Evolutionary conservation across 2,113 vertebrate genomes (phyloP).

Genomic region (Eptatretus burgeri): DNA sequence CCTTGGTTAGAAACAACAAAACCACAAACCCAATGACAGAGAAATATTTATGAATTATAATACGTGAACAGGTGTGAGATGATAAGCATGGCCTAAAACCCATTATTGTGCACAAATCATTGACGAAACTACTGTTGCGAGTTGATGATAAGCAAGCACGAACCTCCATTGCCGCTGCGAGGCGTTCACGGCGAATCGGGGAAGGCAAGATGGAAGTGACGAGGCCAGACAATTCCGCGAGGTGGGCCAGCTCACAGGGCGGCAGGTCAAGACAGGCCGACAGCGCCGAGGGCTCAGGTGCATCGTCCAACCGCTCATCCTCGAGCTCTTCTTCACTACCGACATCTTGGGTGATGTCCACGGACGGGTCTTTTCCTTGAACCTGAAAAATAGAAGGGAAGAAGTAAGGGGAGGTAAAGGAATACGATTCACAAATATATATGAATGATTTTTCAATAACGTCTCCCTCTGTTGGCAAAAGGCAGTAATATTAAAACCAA

Average conservation of each 20-base stretch:
- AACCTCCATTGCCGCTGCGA: constrained; percentile 47
- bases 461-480: no score
- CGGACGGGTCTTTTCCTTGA: constrained; percentile 80
- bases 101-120: no score
- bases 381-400: constrained; percentile 23
- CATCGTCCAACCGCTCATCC: constrained; percentile 85
- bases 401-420: no score
- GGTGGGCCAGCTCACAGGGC: constrained; percentile 50
- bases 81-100: no score
- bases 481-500: no score
- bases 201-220: constrained; percentile 90
- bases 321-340: constrained; percentile 56
- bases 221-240: constrained; percentile 91
- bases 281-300: constrained; percentile 66
- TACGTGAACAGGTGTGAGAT: no score
- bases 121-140: no score
- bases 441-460: background rate
- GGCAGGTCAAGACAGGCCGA: constrained; percentile 76
- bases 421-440: no score
- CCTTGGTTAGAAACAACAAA: no score
- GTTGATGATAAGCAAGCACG: background rate
- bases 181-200: constrained; percentile 77
- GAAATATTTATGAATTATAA: no score
- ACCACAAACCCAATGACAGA: no score
- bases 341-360: constrained; percentile 91